Conservation (phyloP, 2,888 invertebrate genomes). For the Agonopterix heracliana region DNA sequence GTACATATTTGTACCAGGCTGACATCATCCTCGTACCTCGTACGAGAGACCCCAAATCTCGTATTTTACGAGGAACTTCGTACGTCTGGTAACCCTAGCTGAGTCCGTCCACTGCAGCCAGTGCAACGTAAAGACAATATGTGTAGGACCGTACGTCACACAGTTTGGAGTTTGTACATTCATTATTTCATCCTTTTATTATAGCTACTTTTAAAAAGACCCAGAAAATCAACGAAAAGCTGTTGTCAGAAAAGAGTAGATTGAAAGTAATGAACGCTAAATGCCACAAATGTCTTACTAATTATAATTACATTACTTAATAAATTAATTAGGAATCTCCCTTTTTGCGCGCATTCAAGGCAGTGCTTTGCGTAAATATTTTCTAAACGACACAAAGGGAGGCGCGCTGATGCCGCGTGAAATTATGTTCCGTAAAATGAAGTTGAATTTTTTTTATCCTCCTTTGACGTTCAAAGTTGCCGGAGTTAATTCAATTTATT, state of each 20-base stretch:
- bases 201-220: too few species aligned
- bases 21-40: too few species aligned
- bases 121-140: too few species aligned
- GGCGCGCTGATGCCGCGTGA: conserved; percentile 50
- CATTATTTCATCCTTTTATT: too few species aligned
- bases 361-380: conserved; percentile 58
- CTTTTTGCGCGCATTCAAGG: conserved; percentile 43
- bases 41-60: too few species aligned
- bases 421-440: conserved; percentile 64
- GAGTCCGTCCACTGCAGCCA: too few species aligned
- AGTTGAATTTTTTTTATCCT: conserved; percentile 54
- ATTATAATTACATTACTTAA: conserved; percentile 53
- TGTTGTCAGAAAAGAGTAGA: conserved; percentile 11
- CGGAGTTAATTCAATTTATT: conserved; percentile 70
- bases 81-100: too few species aligned
- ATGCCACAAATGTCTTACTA: conserved; percentile 44
- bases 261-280: conserved; percentile 47
- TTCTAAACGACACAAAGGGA: conserved; percentile 53
- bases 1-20: too few species aligned
- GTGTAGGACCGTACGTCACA: too few species aligned
- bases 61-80: too few species aligned
- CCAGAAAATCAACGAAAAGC: too few species aligned
- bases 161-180: too few species aligned
- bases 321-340: conserved; percentile 59
- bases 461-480: conserved; percentile 66